Percentiles rank a stretch among this genome's conserved stretches.
phyloP scores from a whole-genome alignment of 92 coral and sea anemone genomes.

The Pocillopora meandrina region DNA sequence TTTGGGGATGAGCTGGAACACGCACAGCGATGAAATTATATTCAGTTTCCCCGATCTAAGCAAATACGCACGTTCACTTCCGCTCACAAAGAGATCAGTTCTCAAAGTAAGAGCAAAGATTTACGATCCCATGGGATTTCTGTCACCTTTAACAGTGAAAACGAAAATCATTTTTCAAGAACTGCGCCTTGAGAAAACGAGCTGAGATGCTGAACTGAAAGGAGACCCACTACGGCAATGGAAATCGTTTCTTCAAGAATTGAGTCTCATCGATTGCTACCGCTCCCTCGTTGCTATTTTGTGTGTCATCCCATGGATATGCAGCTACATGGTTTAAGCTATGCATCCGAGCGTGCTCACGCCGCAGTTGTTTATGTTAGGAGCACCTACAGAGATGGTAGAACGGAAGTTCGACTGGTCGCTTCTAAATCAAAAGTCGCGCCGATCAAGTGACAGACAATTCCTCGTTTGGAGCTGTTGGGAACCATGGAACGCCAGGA shows the following conservation, averaged over 20 bases:
- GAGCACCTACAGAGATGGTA: constrained; percentile 56
- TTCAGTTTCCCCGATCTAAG: constrained; percentile 43
- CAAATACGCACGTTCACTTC: constrained; percentile 57
- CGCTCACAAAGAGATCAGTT: constrained; percentile 65
- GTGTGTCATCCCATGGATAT: constrained; percentile 27
- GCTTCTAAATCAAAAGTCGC: constrained; percentile 76
- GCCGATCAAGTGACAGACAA: constrained; percentile 66
- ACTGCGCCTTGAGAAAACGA: constrained; percentile 43
- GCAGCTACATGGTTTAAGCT: constrained; percentile 71
- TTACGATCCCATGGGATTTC: constrained; percentile 69
- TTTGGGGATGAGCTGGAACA: constrained; percentile 66
- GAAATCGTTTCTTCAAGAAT: constrained; percentile 49
- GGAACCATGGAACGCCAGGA: constrained; percentile 35
- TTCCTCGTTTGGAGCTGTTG: constrained; percentile 67
- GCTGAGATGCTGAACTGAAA: constrained; percentile 71
- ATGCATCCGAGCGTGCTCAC: constrained; percentile 71
- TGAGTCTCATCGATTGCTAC: constrained; percentile 28
- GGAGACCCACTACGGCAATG: constrained; percentile 49
- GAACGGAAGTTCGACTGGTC: constrained; percentile 45
- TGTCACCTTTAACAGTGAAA: constrained; percentile 55
- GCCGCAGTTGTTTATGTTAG: constrained; percentile 62
- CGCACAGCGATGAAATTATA: constrained; percentile 49
- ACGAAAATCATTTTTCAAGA: constrained; percentile 67
- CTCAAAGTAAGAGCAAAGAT: constrained; percentile 67
- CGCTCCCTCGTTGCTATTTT: constrained; percentile 60